Percentiles rank a stretch among this genome's conserved stretches.
phyloP scores from a whole-genome alignment of 2,797 vertebrate species.

The Syngnathus acus region DNA sequence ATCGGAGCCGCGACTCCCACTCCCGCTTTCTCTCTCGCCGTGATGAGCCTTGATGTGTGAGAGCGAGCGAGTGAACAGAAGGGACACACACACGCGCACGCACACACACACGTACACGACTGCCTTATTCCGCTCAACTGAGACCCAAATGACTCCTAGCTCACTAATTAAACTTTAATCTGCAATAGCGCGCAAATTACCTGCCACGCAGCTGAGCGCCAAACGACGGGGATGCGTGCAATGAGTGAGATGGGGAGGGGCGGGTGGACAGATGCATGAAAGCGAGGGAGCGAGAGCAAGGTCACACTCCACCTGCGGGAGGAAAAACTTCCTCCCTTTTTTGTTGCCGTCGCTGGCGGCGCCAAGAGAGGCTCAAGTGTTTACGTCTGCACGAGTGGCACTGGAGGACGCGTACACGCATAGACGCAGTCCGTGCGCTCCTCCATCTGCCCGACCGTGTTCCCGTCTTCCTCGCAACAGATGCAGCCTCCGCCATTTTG shows the following conservation, averaged over 20 bases:
- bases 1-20: conserved; percentile 60
- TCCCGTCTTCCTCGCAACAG: conserved; percentile 44
- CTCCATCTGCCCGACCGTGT: conserved; percentile 47
- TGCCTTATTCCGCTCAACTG: conserved; percentile 58
- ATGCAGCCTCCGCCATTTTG: conserved; percentile 57
- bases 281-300: conserved; percentile 48
- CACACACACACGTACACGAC: conserved; percentile 24
- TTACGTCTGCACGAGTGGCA: conserved; percentile 12
- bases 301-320: conserved; percentile 52
- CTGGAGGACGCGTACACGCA: conserved; percentile 10
- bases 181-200: conserved; percentile 73
- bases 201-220: conserved; percentile 58
- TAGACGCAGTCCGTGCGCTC: conserved; percentile 29
- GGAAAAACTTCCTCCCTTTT: conserved; percentile 12
- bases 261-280: conserved; percentile 37
- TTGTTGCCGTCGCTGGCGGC: conserved; percentile 7
- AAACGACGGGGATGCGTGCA: conserved; percentile 42
- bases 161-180: conserved; percentile 80
- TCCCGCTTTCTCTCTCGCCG: conserved; percentile 43
- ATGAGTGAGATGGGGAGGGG: conserved; percentile 5
- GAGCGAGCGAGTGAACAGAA: conserved; percentile 39
- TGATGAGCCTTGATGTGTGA: conserved; percentile 61
- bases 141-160: conserved; percentile 71
- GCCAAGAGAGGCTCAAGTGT: conserved; percentile 15
- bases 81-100: conserved; percentile 23